phyloP scores from a whole-genome alignment of 2,797 vertebrate genomes.

The Peromyscus nudipes region DNA sequence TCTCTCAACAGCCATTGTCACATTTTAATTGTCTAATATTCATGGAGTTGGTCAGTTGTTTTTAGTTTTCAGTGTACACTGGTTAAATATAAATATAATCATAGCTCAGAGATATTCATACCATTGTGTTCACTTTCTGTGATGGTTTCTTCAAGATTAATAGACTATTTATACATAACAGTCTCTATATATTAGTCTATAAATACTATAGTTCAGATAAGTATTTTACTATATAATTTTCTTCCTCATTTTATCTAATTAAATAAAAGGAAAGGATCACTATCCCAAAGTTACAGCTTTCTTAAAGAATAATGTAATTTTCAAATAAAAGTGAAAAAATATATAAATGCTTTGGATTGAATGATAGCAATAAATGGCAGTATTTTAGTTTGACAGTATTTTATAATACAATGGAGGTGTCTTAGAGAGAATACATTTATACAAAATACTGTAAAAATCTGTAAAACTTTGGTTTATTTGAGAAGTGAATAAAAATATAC shows the following conservation, averaged over 20 bases:
- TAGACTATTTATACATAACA: background rate
- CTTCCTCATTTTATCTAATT: background rate
- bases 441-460: background rate
- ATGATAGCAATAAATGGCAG: background rate
- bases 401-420: background rate
- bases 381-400: background rate
- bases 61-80: background rate
- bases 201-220: background rate
- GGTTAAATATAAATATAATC: background rate
- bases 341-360: background rate
- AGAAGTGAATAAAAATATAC: background rate
- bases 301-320: constrained; percentile 1
- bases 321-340: background rate
- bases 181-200: no score
- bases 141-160: background rate
- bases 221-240: background rate
- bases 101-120: background rate
- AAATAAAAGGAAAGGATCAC: background rate
- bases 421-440: background rate
- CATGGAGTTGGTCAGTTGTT: background rate
- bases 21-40: background rate
- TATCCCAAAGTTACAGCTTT: background rate
- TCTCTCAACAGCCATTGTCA: background rate
- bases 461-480: background rate
- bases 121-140: background rate